Evolutionary conservation across 2,113 vertebrate genomes (phyloP), one percentile per base, ranked within the genome.

Genomic region (Myodes glareolus): DNA sequence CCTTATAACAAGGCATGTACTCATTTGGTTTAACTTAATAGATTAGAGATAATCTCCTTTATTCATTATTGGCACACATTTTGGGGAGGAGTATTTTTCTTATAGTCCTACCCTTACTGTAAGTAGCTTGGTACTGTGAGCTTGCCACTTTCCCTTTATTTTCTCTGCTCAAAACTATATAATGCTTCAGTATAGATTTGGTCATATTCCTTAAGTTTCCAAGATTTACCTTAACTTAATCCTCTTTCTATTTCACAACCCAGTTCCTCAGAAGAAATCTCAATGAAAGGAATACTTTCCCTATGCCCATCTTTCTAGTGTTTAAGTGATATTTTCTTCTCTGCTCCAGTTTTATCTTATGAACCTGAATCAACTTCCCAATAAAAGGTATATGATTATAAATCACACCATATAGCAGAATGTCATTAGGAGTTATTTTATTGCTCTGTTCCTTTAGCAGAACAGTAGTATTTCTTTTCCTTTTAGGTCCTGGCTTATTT

Each of bases 1-100:
- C 58, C 23, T 77, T 91, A 76, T n/a, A 65, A 50, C 47, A 85
- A 91, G 29, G 42, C 25, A 33, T 45, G 31, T 86, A 4, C 61
- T 96, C 45, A 78, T 96, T 91, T 88, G 85, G 47, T 93, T 91
- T 55, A 88, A 45, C 4, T 93, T 76, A n/a, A n/a, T 94, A 86
- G 78, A 76, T 90, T 36, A 86, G 25, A 85, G 23, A 77, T 70
- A 42, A 9, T 23, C n/a, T 89, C 58, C 2, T 95, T 70, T 82
- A 52, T 45, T 5, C 27, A 87, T 12, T 92, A 39, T 1, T 91
- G 39, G n/a, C 6, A 77, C 45, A 31, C 61, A 75, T 47, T 55
- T 55, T 45, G 25, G 7, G 42, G 75, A 77, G 25, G 75, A 27
- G 25, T 36, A 0, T 77, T 68, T 68, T 33, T 68, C 31, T 67